These are phyloP conservation scores for Xiphias gladius DNA, from an alignment of 2,113 vertebrate genomes.

Conservation along the genomic window DNA sequence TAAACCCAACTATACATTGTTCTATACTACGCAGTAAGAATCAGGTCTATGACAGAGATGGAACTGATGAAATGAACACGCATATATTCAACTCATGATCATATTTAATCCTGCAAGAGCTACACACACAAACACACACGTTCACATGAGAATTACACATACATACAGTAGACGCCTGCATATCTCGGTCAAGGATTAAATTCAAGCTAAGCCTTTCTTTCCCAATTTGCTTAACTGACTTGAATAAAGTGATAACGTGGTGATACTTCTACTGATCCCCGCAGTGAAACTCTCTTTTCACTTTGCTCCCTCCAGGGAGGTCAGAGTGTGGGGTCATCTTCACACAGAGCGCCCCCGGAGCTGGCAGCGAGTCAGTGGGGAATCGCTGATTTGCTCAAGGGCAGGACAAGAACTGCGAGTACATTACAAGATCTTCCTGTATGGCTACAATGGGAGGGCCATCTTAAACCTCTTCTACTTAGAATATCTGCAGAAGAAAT, in stretches of 20 bases:
- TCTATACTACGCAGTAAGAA: background rate
- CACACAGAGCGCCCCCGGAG: constrained; percentile 53
- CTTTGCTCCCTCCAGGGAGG: constrained; percentile 58
- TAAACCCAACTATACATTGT: background rate
- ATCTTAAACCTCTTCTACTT: constrained; percentile 41
- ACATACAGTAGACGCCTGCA: background rate
- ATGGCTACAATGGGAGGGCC: constrained; percentile 16
- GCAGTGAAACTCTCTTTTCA: constrained; percentile 64
- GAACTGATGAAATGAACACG: background rate
- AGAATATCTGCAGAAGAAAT: constrained; percentile 57
- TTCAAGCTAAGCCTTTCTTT: constrained; percentile 22
- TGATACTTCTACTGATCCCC: constrained; percentile 61
- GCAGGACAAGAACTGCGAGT: constrained; percentile 47
- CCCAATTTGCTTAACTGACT: constrained; percentile 42
- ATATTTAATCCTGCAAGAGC: constrained; percentile 7
- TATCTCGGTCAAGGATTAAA: constrained; percentile 51
- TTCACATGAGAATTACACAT: background rate
- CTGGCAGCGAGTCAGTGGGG: constrained; percentile 56
- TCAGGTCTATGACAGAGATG: background rate
- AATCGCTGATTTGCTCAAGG: constrained; percentile 69
- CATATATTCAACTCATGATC: background rate
- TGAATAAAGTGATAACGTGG: constrained; percentile 42
- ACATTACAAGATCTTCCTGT: constrained; percentile 36
- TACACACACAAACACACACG: background rate
- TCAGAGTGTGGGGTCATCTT: constrained; percentile 66